phyloP scores from a whole-genome alignment of 2,113 vertebrate genomes.

The Columba janthina region DNA sequence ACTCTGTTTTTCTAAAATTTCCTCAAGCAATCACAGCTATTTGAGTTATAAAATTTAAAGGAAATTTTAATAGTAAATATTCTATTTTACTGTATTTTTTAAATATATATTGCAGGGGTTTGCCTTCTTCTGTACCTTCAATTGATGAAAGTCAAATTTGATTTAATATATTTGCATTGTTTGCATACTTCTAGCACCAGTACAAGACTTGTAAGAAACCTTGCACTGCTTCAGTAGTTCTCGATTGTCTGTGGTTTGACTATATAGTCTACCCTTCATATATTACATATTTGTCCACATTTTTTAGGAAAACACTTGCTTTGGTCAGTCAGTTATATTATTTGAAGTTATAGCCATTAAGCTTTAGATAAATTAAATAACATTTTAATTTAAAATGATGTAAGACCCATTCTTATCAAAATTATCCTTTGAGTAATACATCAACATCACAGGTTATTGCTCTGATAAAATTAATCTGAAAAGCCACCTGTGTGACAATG shows the following conservation, averaged over 20 bases:
- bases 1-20: neutral
- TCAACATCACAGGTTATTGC: conserved; percentile 55
- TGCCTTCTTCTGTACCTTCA: neutral
- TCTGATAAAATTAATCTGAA: conserved; percentile 71
- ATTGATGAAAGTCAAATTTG: neutral
- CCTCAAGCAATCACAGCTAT: neutral
- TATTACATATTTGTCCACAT: neutral
- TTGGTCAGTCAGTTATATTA: neutral
- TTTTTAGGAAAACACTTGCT: neutral
- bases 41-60: neutral
- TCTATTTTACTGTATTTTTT: neutral
- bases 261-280: neutral
- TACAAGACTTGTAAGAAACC: neutral
- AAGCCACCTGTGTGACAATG: conserved; percentile 70
- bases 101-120: neutral
- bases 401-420: conserved; percentile 59
- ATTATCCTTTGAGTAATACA: conserved; percentile 47
- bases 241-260: neutral
- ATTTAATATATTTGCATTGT: neutral
- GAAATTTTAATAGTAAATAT: neutral
- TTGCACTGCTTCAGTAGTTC: neutral
- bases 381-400: conserved; percentile 4
- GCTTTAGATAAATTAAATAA: neutral
- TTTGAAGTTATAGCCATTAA: neutral
- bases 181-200: neutral